Evolutionary conservation across 2,113 vertebrate species (phyloP), one percentile per base, ranked within the genome.

Genomic region (Gopherus evgoodei): DNA sequence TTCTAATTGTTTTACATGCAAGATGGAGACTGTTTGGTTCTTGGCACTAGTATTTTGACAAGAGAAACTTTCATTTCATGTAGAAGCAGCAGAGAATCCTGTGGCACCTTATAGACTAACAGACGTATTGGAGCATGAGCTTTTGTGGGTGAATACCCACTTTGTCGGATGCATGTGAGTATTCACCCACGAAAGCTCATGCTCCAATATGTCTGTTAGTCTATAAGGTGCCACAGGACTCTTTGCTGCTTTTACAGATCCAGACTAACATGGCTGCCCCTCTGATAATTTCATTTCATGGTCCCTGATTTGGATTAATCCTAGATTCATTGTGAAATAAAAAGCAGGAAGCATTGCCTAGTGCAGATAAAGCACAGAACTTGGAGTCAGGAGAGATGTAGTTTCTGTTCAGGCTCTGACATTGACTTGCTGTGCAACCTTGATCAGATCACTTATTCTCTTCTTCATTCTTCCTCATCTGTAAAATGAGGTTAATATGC

Each of bases 1-100:
- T 93, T 94, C 91, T 81, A 83, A 1, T 83, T 88, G 17, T 95
- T 96, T 83, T 31, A 11, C 75, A 59, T 93, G 83, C 79, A 92
- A 8, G 56, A 44, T 35, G 88, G 29, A 83, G 16, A 85, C 8
- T 90, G 25, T 24, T 5, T 72, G 75, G 53, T 11, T 87, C 84
- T 89, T 27, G 79, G 81, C 93, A 22, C 75, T 81, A 65, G 53
- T 91, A 84, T 29, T 8, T 83, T 92, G 95, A 90, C 56, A 65
- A 57, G 19, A 90, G 56, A 52, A 87, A 90, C 38, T 49, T n/a
- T 9, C 95, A 1, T 47, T 78, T 54, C 54, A 90, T 76, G 54
- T 49, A 49, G 11, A 49, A 49, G 47, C 47, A 49, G 47, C 47
- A 49, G 9, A 49, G 47, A 47, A 9, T 47, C 47, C 47, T 47